A percentile compares a stretch with the other conserved stretches of the same genome.
phyloP scores from a whole-genome alignment of 2,113 vertebrate species.

The Scolopax mira region DNA sequence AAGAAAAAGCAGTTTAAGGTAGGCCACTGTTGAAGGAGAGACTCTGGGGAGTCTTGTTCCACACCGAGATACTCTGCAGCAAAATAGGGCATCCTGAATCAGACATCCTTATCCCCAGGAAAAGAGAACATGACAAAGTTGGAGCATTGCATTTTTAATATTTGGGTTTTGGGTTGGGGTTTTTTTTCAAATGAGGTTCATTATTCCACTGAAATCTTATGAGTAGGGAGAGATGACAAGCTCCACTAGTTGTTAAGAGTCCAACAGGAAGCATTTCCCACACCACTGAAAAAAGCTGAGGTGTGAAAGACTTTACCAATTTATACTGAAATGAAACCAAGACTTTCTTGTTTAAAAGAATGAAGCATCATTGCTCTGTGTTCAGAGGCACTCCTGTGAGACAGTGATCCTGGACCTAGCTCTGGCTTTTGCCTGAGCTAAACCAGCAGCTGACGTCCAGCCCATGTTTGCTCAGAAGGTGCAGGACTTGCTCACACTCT shows the following conservation, averaged over 20 bases:
- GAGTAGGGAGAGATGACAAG: not conserved
- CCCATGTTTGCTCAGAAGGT: accelerated
- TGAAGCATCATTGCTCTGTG: not conserved
- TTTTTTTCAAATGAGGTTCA: not conserved
- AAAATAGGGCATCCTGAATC: not conserved
- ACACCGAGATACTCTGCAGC: not conserved
- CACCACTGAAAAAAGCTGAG: not conserved
- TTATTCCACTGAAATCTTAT: not conserved
- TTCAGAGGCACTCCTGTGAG: not conserved
- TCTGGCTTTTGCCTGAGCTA: not conserved
- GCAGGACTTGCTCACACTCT: not conserved
- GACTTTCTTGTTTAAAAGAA: not conserved
- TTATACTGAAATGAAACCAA: not conserved
- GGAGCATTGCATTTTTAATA: not conserved
- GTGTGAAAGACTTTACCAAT: not conserved
- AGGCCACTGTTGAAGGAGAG: not conserved
- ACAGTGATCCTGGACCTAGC: not conserved
- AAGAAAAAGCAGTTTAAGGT: not conserved
- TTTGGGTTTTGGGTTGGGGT: too few relatives aligned
- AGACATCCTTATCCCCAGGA: not conserved
- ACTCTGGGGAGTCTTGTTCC: not conserved
- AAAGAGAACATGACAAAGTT: not conserved
- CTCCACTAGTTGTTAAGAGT: not conserved
- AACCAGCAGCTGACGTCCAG: not conserved
- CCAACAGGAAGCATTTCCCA: not conserved